Evolutionary conservation across 2,797 vertebrate genomes (phyloP).

Genomic region (Cottoperca gobio): DNA sequence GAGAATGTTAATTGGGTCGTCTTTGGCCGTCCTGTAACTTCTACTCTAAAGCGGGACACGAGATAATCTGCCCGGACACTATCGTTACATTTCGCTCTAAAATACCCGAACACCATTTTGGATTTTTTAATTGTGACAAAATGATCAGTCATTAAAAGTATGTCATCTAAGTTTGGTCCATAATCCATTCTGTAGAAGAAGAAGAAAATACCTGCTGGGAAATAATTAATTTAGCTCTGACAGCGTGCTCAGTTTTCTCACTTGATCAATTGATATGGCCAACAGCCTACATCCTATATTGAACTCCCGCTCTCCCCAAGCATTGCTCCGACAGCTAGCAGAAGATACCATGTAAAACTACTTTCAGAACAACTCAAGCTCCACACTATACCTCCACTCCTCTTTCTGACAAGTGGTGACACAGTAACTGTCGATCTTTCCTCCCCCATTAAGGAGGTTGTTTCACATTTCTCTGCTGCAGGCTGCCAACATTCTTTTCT

Average conservation of each 20-base stretch:
- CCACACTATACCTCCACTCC: constrained; percentile 65
- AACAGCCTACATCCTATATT: constrained; percentile 54
- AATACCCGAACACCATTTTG: not conserved
- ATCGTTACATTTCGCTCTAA: not conserved
- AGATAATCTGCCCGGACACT: not conserved
- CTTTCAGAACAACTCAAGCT: constrained; percentile 75
- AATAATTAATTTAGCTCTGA: constrained; percentile 53
- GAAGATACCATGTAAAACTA: constrained; percentile 74
- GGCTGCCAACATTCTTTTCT: constrained; percentile 71
- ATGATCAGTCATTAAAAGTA: not conserved
- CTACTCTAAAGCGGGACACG: not conserved
- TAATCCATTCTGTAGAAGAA: not conserved
- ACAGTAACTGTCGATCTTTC: constrained; percentile 81
- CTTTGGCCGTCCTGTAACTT: not conserved
- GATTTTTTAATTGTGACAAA: constrained; percentile 5
- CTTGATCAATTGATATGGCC: constrained; percentile 49
- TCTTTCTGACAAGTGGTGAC: constrained; percentile 78
- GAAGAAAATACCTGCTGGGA: constrained; percentile 27
- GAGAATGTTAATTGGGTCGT: constrained; percentile 14
- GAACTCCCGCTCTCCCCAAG: constrained; percentile 52
- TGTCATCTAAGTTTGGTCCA: not conserved
- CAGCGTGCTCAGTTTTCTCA: constrained; percentile 24
- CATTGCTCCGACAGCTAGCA: constrained; percentile 62
- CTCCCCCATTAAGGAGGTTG: constrained; percentile 78
- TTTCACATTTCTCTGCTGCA: constrained; percentile 73